These are phyloP conservation scores for Rhimphoctona megacephalus DNA, from an alignment of 2,888 invertebrate genomes.

Conservation along the genomic window DNA sequence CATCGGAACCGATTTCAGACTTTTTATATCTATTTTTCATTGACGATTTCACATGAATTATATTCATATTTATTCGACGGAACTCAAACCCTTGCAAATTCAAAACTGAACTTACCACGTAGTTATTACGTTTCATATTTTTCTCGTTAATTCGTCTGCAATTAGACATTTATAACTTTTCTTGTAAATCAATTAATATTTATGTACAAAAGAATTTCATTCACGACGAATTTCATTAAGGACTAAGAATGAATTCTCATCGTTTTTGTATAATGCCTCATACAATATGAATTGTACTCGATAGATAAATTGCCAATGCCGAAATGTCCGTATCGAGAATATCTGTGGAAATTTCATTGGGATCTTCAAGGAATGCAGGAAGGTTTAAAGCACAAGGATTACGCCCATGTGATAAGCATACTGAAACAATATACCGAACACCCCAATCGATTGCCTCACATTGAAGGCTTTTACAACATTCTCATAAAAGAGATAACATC, in stretches of 20 bases:
- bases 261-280: not conserved
- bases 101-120: no score
- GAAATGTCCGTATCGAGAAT: conserved; percentile 65
- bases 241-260: not conserved
- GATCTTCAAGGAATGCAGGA: conserved; percentile 71
- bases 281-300: conserved; percentile 24
- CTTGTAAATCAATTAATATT: no score
- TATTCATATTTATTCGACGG: no score
- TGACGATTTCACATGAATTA: not conserved
- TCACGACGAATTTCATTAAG: not conserved
- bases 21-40: not conserved
- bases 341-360: conserved; percentile 74
- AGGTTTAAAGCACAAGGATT: conserved; percentile 74
- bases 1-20: no score
- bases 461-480: conserved; percentile 74
- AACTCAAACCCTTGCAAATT: no score
- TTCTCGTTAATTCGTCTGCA: no score
- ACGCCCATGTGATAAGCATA: conserved; percentile 73
- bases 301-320: conserved; percentile 71
- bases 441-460: conserved; percentile 65
- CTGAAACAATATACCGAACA: conserved; percentile 60
- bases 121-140: no score
- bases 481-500: conserved; percentile 73
- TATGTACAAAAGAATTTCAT: not conserved
- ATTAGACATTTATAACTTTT: no score